phyloP scores from a whole-genome alignment of 1,140 invertebrate genomes.

The Whitmania pigra region DNA sequence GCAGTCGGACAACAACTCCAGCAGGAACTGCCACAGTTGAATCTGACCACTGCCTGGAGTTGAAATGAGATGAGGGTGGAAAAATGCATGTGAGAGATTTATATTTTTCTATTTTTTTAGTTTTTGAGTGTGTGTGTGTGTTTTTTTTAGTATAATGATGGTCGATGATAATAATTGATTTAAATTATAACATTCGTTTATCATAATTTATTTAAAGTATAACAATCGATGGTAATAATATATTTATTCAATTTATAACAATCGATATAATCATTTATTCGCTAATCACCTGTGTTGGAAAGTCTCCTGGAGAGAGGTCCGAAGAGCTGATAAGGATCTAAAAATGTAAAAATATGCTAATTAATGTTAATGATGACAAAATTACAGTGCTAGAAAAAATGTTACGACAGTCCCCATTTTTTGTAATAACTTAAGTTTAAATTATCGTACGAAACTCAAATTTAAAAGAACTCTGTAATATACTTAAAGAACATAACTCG shows the following conservation, averaged over 20 bases:
- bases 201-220: background rate
- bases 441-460: too few relatives aligned
- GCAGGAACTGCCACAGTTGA: slow-evolving; percentile 94
- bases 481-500: too few relatives aligned
- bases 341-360: slow-evolving; percentile 28
- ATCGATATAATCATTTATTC: background rate
- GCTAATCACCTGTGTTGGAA: slow-evolving; percentile 67
- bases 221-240: background rate
- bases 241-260: background rate
- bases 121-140: too few relatives aligned
- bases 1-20: slow-evolving; percentile 78
- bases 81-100: background rate
- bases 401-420: too few relatives aligned
- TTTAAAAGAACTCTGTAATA: too few relatives aligned
- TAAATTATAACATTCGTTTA: too few relatives aligned
- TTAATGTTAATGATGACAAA: background rate
- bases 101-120: background rate
- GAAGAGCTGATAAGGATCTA: slow-evolving; percentile 94
- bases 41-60: slow-evolving; percentile 54
- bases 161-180: background rate
- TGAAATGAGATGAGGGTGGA: background rate
- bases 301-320: slow-evolving; percentile 80
- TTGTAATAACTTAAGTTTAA: too few relatives aligned
- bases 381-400: too few relatives aligned
- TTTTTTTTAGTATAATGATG: background rate